Percentiles rank a stretch among this genome's conserved stretches.
Conservation (phyloP, 2,888 invertebrate genomes). For the Mesoligia furuncula region DNA sequence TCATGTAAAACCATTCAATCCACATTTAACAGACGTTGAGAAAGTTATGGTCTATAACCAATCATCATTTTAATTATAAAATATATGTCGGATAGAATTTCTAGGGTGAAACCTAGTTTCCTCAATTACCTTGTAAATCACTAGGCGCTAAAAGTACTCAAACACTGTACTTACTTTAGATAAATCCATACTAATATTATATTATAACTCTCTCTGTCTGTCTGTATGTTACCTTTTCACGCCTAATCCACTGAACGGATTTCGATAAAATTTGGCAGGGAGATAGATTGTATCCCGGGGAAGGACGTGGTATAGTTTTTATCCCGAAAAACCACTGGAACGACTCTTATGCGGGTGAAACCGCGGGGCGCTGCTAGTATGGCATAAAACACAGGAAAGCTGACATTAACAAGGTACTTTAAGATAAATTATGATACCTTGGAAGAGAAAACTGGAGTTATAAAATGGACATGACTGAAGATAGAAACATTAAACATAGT, state of each 20-base stretch:
- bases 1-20: neutral
- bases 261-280: too few relatives aligned
- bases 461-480: neutral
- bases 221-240: too few relatives aligned
- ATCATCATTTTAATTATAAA: constrained; percentile 34
- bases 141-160: constrained; percentile 25
- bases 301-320: too few relatives aligned
- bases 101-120: constrained; percentile 8
- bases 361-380: neutral
- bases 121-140: constrained; percentile 29
- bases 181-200: constrained; percentile 8
- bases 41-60: constrained; percentile 7
- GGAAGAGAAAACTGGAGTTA: constrained; percentile 21
- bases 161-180: constrained; percentile 17
- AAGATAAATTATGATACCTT: constrained; percentile 1
- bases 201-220: too few relatives aligned
- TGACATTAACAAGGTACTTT: neutral
- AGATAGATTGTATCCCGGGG: too few relatives aligned
- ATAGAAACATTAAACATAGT: neutral
- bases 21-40: neutral
- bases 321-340: too few relatives aligned
- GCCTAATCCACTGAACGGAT: too few relatives aligned
- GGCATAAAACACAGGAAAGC: constrained; percentile 4
- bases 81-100: constrained; percentile 4
- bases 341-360: too few relatives aligned